These are phyloP conservation scores for Actinia tenebrosa DNA, from an alignment of 64 coral and sea anemone species.

Conservation along the genomic window DNA sequence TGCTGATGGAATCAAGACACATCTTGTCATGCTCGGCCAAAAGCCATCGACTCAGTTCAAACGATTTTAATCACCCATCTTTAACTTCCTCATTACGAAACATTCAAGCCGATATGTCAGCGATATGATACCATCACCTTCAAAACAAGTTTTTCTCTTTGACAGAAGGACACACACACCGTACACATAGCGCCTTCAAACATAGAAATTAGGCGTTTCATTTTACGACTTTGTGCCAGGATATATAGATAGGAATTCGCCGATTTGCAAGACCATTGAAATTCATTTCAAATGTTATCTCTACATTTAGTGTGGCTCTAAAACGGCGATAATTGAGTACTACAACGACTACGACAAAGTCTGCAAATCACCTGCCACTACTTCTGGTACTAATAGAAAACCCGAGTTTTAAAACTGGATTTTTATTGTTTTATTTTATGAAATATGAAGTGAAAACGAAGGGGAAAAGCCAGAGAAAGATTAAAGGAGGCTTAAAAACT, in stretches of 20 bases:
- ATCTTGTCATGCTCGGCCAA: not conserved
- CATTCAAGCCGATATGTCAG: not conserved
- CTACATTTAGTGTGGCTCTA: not conserved
- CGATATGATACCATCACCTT: not conserved
- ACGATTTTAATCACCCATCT: not conserved
- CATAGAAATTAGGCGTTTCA: not conserved
- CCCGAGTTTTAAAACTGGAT: not conserved
- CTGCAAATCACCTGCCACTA: not conserved
- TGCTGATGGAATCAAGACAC: not conserved
- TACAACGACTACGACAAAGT: not conserved
- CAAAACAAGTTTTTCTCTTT: not conserved
- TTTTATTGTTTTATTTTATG: not conserved
- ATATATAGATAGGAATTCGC: not conserved
- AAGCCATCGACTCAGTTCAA: not conserved
- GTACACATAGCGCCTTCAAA: not conserved
- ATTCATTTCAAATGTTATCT: not conserved
- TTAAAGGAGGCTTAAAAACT: not conserved
- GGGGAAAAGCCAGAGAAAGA: not conserved
- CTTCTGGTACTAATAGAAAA: not conserved
- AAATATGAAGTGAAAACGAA: not conserved
- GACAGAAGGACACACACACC: not conserved
- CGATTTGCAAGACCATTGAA: not conserved
- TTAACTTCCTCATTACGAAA: not conserved
- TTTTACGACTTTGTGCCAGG: not conserved
- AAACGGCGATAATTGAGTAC: constrained; percentile 3